Evolutionary conservation across 1,140 invertebrate species (phyloP).

Genomic region (Zeugodacus cucurbitae): DNA sequence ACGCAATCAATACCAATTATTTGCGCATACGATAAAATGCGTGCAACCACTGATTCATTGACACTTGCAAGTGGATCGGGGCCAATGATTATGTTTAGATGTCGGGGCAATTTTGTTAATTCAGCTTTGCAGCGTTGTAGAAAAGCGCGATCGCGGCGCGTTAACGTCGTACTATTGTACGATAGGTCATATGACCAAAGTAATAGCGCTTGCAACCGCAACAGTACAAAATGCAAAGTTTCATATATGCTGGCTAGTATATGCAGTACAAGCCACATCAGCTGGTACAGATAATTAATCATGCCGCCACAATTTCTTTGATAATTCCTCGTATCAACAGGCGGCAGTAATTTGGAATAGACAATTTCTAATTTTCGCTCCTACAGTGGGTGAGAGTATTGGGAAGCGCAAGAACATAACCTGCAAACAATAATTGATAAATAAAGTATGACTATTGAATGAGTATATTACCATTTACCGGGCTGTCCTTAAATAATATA

Average conservation of each 20-base stretch:
- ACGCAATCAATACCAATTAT: conserved; percentile 53
- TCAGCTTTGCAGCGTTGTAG: conserved; percentile 49
- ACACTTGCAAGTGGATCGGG: conserved; percentile 48
- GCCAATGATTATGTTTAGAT: conserved; percentile 56
- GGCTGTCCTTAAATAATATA: not conserved
- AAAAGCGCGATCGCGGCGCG: conserved; percentile 47
- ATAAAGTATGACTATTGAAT: not conserved
- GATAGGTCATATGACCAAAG: conserved; percentile 62
- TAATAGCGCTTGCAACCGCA: conserved; percentile 51
- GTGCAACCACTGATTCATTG: conserved; percentile 48
- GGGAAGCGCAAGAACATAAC: conserved; percentile 13
- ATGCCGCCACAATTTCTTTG: not conserved
- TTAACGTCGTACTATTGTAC: conserved; percentile 48
- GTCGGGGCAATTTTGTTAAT: conserved; percentile 57
- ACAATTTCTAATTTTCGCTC: not conserved
- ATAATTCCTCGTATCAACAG: not conserved
- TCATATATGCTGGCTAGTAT: conserved; percentile 48
- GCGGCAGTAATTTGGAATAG: not conserved
- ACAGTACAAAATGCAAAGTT: conserved; percentile 46
- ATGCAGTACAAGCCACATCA: conserved; percentile 41
- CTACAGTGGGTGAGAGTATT: not conserved
- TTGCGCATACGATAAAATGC: conserved; percentile 55
- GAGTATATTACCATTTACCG: not conserved
- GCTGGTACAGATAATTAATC: conserved; percentile 6
- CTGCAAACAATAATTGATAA: not conserved